Conservation (phyloP, 2,888 invertebrate species). For the Orgyia antiqua region DNA sequence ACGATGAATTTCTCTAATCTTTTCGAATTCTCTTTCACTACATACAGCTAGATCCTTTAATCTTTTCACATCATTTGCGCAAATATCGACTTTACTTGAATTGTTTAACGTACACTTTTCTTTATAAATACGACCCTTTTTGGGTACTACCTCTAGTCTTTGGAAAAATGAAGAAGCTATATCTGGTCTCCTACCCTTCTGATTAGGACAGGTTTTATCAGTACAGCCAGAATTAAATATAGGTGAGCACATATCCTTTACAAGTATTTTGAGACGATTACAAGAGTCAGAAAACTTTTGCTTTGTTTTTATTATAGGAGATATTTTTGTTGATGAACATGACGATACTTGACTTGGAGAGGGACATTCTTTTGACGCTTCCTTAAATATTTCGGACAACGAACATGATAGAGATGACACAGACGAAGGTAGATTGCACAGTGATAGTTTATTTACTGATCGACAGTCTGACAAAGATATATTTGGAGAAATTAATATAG, state of each 20-base stretch:
- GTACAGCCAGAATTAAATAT: slow-evolving; percentile 1
- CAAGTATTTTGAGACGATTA: not conserved
- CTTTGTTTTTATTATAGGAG: too few relatives aligned
- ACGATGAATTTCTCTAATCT: slow-evolving; percentile 4
- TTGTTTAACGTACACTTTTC: not conserved
- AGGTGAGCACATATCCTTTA: slow-evolving; percentile 2
- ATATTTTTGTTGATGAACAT: too few relatives aligned
- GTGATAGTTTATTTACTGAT: too few relatives aligned
- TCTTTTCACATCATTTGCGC: not conserved
- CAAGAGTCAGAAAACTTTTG: not conserved
- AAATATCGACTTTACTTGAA: not conserved
- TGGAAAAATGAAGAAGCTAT: not conserved
- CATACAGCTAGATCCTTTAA: not conserved
- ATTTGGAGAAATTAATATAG: too few relatives aligned
- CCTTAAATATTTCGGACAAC: too few relatives aligned
- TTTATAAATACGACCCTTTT: not conserved
- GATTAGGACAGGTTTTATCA: slow-evolving; percentile 1
- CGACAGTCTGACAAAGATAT: too few relatives aligned
- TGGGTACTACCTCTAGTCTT: not conserved
- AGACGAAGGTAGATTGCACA: too few relatives aligned
- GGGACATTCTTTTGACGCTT: too few relatives aligned
- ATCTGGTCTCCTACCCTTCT: not conserved
- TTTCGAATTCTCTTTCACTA: slow-evolving; percentile 1
- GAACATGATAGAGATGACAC: too few relatives aligned
- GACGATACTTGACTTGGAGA: too few relatives aligned